Evolutionary conservation across 2,888 invertebrate species (phyloP).

Genomic region (Drosophila anomelani): DNA sequence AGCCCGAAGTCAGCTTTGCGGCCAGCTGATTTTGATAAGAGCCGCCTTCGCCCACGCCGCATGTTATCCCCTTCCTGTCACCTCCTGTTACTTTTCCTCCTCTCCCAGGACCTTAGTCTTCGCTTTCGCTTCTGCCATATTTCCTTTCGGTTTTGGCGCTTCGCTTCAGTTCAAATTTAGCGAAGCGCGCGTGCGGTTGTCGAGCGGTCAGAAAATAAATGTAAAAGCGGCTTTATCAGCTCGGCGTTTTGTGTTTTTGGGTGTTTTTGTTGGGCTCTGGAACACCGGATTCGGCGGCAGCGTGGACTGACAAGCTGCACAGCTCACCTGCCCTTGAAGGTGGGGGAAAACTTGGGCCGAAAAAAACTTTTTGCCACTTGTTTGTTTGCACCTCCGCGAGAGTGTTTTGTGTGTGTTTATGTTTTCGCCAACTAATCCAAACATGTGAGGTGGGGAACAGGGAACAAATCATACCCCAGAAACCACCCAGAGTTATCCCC

Average conservation of each 20-base stretch:
- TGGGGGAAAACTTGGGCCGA: constrained; percentile 14
- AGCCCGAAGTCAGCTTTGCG: constrained; percentile 23
- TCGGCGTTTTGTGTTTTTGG: constrained; percentile 11
- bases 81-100: constrained; percentile 11
- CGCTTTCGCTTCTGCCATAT: constrained; percentile 28
- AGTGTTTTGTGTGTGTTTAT: constrained; percentile 5
- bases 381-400: constrained; percentile 12
- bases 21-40: constrained; percentile 69
- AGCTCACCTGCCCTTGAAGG: constrained; percentile 19
- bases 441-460: constrained; percentile 16
- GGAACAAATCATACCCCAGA: constrained; percentile 8
- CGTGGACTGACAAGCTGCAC: background rate
- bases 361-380: constrained; percentile 22
- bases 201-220: constrained; percentile 31
- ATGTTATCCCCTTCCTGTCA: constrained; percentile 3
- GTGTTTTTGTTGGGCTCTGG: constrained; percentile 4
- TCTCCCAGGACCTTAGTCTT: constrained; percentile 1
- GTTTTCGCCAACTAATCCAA: constrained; percentile 19
- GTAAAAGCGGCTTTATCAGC: constrained; percentile 21
- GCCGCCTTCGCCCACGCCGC: constrained; percentile 30
- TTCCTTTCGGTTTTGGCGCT: constrained; percentile 45
- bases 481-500: background rate
- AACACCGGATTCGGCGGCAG: background rate
- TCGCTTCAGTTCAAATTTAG: constrained; percentile 66
- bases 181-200: constrained; percentile 71